These are phyloP conservation scores for Lepidocolaptes lacrymiger DNA, from an alignment of 2,797 vertebrate genomes.

Conservation along the genomic window DNA sequence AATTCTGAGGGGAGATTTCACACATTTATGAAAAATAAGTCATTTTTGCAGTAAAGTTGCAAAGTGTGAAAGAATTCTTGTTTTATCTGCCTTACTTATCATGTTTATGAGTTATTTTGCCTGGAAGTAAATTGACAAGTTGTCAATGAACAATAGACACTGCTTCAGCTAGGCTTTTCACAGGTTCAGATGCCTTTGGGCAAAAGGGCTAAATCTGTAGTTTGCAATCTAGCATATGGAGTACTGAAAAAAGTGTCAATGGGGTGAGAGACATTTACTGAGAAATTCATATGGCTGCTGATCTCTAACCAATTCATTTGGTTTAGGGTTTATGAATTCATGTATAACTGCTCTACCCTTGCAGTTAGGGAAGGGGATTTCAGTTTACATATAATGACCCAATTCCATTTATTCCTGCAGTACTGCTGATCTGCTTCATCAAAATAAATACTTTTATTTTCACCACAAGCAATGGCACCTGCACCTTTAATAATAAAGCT, in stretches of 20 bases:
- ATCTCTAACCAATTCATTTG: conserved; percentile 73
- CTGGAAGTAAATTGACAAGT: conserved; percentile 87
- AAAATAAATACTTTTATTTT: conserved; percentile 41
- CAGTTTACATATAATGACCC: conserved; percentile 40
- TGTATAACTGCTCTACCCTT: conserved; percentile 19
- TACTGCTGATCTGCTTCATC: not conserved
- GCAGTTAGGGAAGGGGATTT: conserved; percentile 19
- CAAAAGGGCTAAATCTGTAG: conserved; percentile 82
- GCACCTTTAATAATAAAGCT: not conserved
- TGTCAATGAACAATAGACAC: conserved; percentile 84
- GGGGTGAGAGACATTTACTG: conserved; percentile 81
- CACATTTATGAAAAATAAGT: conserved; percentile 79
- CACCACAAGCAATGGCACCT: not conserved
- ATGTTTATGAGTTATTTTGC: conserved; percentile 85
- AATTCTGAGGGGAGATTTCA: conserved; percentile 82
- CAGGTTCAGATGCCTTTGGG: conserved; percentile 86
- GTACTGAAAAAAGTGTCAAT: conserved; percentile 77
- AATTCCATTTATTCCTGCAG: conserved; percentile 43
- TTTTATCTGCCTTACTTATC: conserved; percentile 85
- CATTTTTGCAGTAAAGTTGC: conserved; percentile 80
- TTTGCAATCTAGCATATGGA: conserved; percentile 84
- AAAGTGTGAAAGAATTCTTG: conserved; percentile 85
- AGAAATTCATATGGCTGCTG: conserved; percentile 72
- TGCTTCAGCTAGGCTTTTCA: conserved; percentile 87
- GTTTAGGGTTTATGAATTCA: conserved; percentile 72